These are phyloP conservation scores for Prunella himalayana DNA, from an alignment of 2,113 vertebrate species.

Conservation along the genomic window DNA sequence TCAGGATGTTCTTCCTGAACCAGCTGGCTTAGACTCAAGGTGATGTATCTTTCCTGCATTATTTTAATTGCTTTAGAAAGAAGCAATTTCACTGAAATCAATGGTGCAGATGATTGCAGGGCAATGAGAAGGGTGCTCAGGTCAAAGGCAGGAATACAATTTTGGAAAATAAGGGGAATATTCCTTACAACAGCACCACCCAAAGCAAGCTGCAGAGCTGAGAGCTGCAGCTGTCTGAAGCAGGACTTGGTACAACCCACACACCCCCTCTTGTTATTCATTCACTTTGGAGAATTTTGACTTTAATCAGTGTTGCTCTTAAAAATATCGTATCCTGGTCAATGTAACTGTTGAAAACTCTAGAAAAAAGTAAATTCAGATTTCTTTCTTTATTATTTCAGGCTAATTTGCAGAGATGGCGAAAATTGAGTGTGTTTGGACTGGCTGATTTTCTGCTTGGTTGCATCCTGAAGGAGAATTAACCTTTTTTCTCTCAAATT, in stretches of 20 bases:
- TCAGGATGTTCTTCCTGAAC: not conserved
- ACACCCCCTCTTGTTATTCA: not conserved
- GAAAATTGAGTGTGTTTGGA: not conserved
- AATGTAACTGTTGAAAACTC: not conserved
- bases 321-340: not conserved
- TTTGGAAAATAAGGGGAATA: not conserved
- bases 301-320: not conserved
- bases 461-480: not conserved
- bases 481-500: not conserved
- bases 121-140: not conserved
- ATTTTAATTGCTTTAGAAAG: not conserved
- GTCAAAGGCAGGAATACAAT: not conserved
- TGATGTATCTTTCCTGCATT: not conserved
- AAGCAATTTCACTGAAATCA: not conserved
- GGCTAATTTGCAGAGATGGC: not conserved
- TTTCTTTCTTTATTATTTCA: not conserved
- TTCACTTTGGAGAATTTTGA: not conserved
- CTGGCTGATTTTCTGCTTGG: not conserved
- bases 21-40: not conserved
- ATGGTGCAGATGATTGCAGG: not conserved
- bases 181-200: not conserved
- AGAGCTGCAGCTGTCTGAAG: not conserved
- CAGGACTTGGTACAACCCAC: not conserved
- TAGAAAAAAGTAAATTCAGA: not conserved
- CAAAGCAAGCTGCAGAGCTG: not conserved